Evolutionary conservation across 2,888 invertebrate genomes (phyloP), one percentile per base, ranked within the genome.

Genomic region (Galeopsomyia nigrocyanea): DNA sequence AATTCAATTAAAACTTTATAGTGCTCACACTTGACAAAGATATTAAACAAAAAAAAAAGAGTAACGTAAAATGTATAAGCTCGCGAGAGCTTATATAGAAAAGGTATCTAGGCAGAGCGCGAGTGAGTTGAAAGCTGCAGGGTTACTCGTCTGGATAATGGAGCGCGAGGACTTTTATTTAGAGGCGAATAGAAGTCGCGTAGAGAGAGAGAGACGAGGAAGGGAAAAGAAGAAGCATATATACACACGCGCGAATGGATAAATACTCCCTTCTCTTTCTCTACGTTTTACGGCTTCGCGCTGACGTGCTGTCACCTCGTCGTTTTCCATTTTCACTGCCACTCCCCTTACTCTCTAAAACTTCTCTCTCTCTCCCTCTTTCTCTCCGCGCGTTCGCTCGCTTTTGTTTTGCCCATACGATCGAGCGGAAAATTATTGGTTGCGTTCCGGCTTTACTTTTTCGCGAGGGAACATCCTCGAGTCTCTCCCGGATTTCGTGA

Each of bases 111-210:
- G 17, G 16, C 21, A 10, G n/a, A 51, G 31, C 26, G 50, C 14
- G 31, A 49, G 22, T 17, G 21, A 60, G 22, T 1, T 21, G 21
- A 49, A 47, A 26, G 49, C 7, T n/a, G 39, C 19, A 0, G 16
- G 19, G 22, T 21, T 31, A 31, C 39, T 39, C 39, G 7, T 7
- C 39, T 39, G 61, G 61, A 61, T 68, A 68, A 68, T 68, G 62
- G 68, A 68, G 61, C 61, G 50, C 31, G 50, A 31, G 39, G 47
- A 68, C 60, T 68, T 68, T 61, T 68, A 68, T 68, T 68, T 62
- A 61, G 56, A 62, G 21, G 62, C 61, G n/a, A 21, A 17, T 39
- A 39, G 39, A 14, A 31, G 65, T 19, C 47, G 55, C 53, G 19
- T 7, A 19, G 31, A 51, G 66, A 2, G 66, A 19, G 66, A 68